Base-by-base conservation (phyloP, 2,888 invertebrate species). In the Cerceris rybyensis region DNA sequence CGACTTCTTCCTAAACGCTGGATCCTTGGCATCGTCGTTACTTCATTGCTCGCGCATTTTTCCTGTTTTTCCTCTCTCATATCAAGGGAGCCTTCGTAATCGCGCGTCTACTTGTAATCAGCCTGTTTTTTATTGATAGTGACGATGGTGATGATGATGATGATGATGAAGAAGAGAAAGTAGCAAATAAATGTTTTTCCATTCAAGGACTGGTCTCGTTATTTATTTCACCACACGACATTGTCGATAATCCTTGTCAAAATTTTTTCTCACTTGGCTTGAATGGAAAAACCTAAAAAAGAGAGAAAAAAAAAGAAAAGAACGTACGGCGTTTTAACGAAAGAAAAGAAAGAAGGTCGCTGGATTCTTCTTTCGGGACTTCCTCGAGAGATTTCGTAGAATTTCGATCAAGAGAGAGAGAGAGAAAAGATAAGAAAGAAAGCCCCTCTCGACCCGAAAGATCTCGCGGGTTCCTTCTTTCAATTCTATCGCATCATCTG, bases 121-220 rank as follows among this genome's bases (percentile, higher is more conserved):
- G 54, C 28, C 77, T 82, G 50, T 79, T 81, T 28, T 81, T 78
- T 80, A 78, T 80, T 71, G 61, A 72, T 80, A 71, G 60, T 61
- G 66, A 74, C 67, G 75, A 66, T 71, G 54, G 61, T 52, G 65
- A 86, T 88, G 82, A 86, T 80, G 84, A 86, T 83, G 70, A 83
- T 79, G 64, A 78, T 86, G 80, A 85, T 84, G 81, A 87, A 85
- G 82, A 89, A 85, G 86, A 88, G 85, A 87, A 90, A 87, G 87
- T 91, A 90, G 89, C 70, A 91, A 92, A 92, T 92, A 92, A 92
- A 92, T 89, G 91, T 92, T 92, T 91, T 91, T 91, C 92, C 92
- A 92, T 91, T 92, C 92, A 91, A 91, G 91, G 88, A 91, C 86
- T 91, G 86, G 90, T 90, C 88, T 91, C 80, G 88, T 91, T 91